A percentile compares a stretch with the other conserved stretches of the same genome.
Conservation (phyloP, 2,113 vertebrate species). For the Oncorhynchus clarkii region DNA sequence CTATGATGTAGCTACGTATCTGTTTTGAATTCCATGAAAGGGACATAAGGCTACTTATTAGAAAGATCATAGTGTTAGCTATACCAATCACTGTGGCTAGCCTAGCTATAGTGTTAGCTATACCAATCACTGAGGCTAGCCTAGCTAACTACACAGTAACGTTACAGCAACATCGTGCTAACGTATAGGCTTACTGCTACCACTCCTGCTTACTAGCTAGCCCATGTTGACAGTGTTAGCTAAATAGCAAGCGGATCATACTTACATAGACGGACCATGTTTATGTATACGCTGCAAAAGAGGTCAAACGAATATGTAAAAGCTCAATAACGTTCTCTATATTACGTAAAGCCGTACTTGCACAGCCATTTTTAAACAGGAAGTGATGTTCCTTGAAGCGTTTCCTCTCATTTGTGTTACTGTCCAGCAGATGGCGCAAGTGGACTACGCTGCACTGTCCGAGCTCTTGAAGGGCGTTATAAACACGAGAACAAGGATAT, state of each 20-base stretch:
- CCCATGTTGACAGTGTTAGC: not conserved
- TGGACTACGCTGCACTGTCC: conserved; percentile 7
- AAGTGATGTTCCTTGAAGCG: conserved; percentile 31
- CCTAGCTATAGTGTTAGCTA: too few species aligned
- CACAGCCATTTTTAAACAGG: conserved; percentile 65
- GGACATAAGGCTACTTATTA: too few species aligned
- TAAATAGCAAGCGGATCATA: conserved; percentile 26
- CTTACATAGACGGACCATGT: conserved; percentile 78
- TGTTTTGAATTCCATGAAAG: too few species aligned
- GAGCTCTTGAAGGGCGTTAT: not conserved
- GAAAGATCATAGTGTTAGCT: too few species aligned
- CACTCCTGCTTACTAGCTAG: too few species aligned
- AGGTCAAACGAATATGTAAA: not conserved
- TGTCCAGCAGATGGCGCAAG: conserved; percentile 44
- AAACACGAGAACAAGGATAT: too few species aligned
- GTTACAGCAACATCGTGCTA: too few species aligned
- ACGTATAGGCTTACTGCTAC: too few species aligned
- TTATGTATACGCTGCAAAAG: conserved; percentile 43
- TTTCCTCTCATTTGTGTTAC: not conserved
- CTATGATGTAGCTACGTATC: too few species aligned
- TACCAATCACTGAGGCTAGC: too few species aligned
- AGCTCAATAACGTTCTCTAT: not conserved
- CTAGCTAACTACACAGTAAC: too few species aligned
- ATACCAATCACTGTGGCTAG: too few species aligned
- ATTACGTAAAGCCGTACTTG: not conserved